Percentiles rank a stretch among this genome's conserved stretches.
These are phyloP conservation scores for Drosophila nigricruria DNA, from an alignment of 2,888 invertebrate genomes.

Conservation along the genomic window DNA sequence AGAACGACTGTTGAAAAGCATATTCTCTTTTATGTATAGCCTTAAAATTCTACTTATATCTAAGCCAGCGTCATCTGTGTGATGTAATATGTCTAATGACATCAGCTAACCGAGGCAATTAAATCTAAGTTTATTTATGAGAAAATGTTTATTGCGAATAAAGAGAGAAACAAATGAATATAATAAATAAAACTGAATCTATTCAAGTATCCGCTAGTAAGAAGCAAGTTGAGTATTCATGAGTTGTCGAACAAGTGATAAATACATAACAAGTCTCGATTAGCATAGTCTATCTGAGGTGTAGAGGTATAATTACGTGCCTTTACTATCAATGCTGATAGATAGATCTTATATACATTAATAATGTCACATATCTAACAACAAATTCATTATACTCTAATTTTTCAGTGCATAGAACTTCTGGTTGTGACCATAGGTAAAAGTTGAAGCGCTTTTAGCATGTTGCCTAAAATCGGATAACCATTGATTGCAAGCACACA, in stretches of 20 bases:
- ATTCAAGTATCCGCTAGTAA: not conserved
- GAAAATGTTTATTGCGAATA: not conserved
- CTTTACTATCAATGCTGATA: not conserved
- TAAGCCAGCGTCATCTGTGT: not conserved
- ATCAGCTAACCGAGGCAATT: slow-evolving; percentile 2
- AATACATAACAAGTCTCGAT: too few species aligned
- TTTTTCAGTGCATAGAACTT: not conserved
- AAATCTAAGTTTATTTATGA: not conserved
- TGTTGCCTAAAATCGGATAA: slow-evolving; percentile 63
- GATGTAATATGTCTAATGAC: not conserved
- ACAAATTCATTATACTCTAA: not conserved
- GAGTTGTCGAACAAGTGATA: too few species aligned
- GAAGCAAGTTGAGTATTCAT: not conserved
- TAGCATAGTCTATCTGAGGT: too few species aligned
- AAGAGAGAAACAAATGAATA: not conserved
- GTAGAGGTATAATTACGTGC: too few species aligned
- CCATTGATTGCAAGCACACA: slow-evolving; percentile 69
- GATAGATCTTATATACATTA: not conserved
- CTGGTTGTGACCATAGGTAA: slow-evolving; percentile 28
- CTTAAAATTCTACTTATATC: not conserved
- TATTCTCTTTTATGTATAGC: slow-evolving; percentile 5
- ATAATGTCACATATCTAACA: not conserved
- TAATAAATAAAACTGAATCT: not conserved
- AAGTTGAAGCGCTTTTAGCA: slow-evolving; percentile 47
- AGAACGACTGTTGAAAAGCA: not conserved